Evolutionary conservation across 2,797 vertebrate genomes (phyloP), one percentile per base, ranked within the genome.

Genomic region (Neoniphon sammara): DNA sequence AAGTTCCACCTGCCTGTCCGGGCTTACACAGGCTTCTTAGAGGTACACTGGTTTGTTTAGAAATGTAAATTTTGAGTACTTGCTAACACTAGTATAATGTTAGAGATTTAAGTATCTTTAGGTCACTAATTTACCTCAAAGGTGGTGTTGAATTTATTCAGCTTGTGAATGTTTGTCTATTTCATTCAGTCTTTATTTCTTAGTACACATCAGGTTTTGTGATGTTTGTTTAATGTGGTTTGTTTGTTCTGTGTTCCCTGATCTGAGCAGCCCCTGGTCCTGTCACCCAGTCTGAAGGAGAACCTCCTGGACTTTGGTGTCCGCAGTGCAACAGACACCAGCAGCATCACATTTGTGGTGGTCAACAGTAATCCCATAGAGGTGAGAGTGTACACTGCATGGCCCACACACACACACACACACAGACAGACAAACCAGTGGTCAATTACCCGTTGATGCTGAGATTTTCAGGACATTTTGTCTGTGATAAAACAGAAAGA

Each of bases 351-450:
- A 76, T 96, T 99, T 90, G 95, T 96, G 85, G 94, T 98, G 80
- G 88, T 98, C 84, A 99, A 99, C 94, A 98, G 96, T 87, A 99
- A 99, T 89, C 98, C 98, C 0, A 98, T 99, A 91, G 97, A 99
- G 97, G 98, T 99, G 92, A 94, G 91, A 23, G 31, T 75, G 55
- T 11, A n/a, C 12, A 30, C 34, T 25, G 1, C 20, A 4, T 11
- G 7, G 8, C 3, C 4, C 9, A 17, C 39, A 25, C 49, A 9
- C 23, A 31, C 31, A 55, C 18, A 21, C 39, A n/a, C 55, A 27
- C 9, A 17, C 39, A 25, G 31, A 9, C 31, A 34, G 7, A 46
- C 23, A 7, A 11, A 61, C 57, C 59, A 5, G 0, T 1, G 39
- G 15, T 21, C 52, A 3, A 47, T 8, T 15, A 25, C 65, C 20